Evolutionary conservation across 2,113 vertebrate genomes (phyloP).

Genomic region (Echinops telfairi): DNA sequence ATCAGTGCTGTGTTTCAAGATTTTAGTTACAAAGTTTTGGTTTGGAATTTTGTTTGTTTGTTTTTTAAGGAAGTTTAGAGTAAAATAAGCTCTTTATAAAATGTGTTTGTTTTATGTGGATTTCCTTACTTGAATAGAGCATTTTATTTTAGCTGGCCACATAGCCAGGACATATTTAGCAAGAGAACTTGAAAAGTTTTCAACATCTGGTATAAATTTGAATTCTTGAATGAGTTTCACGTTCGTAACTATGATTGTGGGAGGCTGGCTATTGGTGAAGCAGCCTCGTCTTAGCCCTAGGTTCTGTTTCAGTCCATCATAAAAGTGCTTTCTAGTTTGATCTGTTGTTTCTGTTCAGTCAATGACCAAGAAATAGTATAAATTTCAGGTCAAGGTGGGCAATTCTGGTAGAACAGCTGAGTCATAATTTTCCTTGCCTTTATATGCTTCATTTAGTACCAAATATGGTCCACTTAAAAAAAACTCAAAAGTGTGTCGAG

Average conservation of each 20-base stretch:
- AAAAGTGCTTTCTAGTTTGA: slow-evolving; percentile 61
- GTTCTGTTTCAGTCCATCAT: slow-evolving; percentile 76
- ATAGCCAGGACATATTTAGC: slow-evolving; percentile 63
- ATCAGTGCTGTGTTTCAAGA: slow-evolving; percentile 80
- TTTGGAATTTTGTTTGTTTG: slow-evolving; percentile 50
- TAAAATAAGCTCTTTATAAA: slow-evolving; percentile 72
- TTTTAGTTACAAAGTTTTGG: slow-evolving; percentile 74
- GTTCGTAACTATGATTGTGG: slow-evolving; percentile 49
- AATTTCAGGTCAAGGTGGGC: slow-evolving; percentile 34
- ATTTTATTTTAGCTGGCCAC: slow-evolving; percentile 64
- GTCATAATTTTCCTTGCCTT: slow-evolving; percentile 64
- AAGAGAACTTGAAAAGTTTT: slow-evolving; percentile 69
- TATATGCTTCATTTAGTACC: slow-evolving; percentile 63
- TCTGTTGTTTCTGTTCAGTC: slow-evolving; percentile 55
- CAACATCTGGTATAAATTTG: slow-evolving; percentile 63
- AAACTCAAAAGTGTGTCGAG: slow-evolving; percentile 9
- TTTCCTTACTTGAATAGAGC: slow-evolving; percentile 65
- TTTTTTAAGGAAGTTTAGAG: slow-evolving; percentile 73
- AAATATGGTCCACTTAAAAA: slow-evolving; percentile 68
- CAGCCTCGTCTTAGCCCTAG: slow-evolving; percentile 56
- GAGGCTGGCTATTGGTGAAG: slow-evolving; percentile 29
- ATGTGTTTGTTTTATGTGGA: slow-evolving; percentile 63
- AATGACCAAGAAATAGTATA: slow-evolving; percentile 62
- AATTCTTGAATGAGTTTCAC: slow-evolving; percentile 67
- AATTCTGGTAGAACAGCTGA: slow-evolving; percentile 49